These are phyloP conservation scores for Anoplopoma fimbria DNA, from an alignment of 2,113 vertebrate species.

Conservation along the genomic window DNA sequence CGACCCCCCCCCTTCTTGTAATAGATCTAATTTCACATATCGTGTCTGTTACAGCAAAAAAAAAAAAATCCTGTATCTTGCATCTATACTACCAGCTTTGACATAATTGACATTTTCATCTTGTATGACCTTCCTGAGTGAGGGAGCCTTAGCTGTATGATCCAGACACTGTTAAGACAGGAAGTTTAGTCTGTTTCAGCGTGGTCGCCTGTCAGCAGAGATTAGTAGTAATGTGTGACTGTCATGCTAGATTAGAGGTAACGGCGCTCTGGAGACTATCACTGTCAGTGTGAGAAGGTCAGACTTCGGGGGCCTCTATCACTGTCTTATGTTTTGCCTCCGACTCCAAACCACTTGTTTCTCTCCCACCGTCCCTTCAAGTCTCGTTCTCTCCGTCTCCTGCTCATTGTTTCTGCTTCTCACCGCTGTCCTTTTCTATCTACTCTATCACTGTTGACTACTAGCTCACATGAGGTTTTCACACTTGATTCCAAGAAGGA, in stretches of 20 bases:
- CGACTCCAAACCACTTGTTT: slow-evolving; percentile 17
- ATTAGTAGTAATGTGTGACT: slow-evolving; percentile 71
- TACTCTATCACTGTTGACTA: not conserved
- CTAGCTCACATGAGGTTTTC: not conserved
- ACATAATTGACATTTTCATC: slow-evolving; percentile 20
- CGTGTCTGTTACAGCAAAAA: not conserved
- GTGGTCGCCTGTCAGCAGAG: slow-evolving; percentile 64
- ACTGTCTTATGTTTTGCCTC: slow-evolving; percentile 31
- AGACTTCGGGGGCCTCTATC: slow-evolving; percentile 52
- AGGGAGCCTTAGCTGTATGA: slow-evolving; percentile 10
- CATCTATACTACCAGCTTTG: not conserved
- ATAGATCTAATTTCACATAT: not conserved
- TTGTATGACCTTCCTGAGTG: slow-evolving; percentile 30
- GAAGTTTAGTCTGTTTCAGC: slow-evolving; percentile 78
- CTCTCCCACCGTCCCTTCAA: not conserved
- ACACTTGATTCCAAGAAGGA: not conserved
- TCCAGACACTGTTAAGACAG: slow-evolving; percentile 64
- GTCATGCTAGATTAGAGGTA: slow-evolving; percentile 72
- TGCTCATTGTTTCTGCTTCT: not conserved
- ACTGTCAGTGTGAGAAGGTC: slow-evolving; percentile 64
- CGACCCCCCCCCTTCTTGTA: not conserved
- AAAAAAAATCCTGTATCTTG: not conserved
- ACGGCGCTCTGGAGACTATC: slow-evolving; percentile 71
- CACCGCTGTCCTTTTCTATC: not conserved
- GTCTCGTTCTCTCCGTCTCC: slow-evolving; percentile 3